Percentiles rank a stretch among this genome's conserved stretches.
phyloP scores from a whole-genome alignment of 1,140 invertebrate genomes.

The Drosophila funebris region DNA sequence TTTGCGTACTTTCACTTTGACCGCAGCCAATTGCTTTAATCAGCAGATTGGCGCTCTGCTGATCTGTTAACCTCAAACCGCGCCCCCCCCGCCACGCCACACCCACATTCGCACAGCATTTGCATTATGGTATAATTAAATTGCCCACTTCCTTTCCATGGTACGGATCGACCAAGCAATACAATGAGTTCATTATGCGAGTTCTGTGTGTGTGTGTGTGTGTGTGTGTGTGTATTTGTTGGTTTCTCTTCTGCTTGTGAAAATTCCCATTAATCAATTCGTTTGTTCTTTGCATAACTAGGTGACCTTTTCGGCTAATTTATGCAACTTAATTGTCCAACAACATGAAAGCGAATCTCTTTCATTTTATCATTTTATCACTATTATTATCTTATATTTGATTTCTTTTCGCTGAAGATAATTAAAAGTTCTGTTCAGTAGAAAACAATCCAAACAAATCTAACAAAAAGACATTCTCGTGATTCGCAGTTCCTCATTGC shows the following conservation, averaged over 20 bases:
- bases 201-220: slow-evolving; percentile 17
- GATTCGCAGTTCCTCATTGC: slow-evolving; percentile 3
- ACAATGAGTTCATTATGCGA: slow-evolving; percentile 73
- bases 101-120: background rate
- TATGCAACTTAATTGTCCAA: slow-evolving; percentile 54
- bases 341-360: slow-evolving; percentile 24
- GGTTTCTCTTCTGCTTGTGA: slow-evolving; percentile 51
- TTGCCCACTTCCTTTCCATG: slow-evolving; percentile 66
- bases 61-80: slow-evolving; percentile 64
- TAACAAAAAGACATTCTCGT: background rate
- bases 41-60: slow-evolving; percentile 34
- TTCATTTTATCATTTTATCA: background rate
- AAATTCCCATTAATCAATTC: slow-evolving; percentile 77
- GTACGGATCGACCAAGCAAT: slow-evolving; percentile 19
- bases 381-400: background rate
- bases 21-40: slow-evolving; percentile 57
- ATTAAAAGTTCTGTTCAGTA: background rate
- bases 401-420: background rate
- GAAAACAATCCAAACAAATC: background rate
- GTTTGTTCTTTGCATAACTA: slow-evolving; percentile 68
- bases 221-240: background rate
- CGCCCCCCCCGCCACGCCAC: background rate
- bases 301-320: slow-evolving; percentile 66
- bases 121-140: slow-evolving; percentile 66
- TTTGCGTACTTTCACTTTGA: slow-evolving; percentile 66